These are phyloP conservation scores for Calephelis virginiensis DNA, from an alignment of 1,140 invertebrate genomes.

Conservation along the genomic window DNA sequence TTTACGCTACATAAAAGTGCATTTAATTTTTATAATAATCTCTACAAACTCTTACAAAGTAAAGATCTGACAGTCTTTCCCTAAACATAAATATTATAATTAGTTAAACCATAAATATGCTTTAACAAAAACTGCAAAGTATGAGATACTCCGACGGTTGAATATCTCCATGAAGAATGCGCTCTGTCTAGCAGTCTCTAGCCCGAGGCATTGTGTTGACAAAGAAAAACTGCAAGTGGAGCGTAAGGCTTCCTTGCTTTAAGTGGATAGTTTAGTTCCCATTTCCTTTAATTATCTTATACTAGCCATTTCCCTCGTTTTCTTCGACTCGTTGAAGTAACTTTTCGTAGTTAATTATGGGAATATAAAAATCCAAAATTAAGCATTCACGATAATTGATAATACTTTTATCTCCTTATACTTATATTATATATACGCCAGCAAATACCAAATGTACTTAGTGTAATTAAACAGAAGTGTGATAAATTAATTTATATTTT, in stretches of 20 bases:
- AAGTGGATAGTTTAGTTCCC: background rate
- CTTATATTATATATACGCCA: too few relatives aligned
- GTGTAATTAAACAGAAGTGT: too few relatives aligned
- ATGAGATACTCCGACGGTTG: background rate
- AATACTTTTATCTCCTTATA: too few relatives aligned
- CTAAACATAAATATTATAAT: background rate
- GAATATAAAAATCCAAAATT: too few relatives aligned
- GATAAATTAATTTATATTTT: too few relatives aligned
- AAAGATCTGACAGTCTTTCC: background rate
- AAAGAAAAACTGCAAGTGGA: slow-evolving; percentile 40
- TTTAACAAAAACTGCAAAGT: background rate
- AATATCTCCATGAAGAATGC: slow-evolving; percentile 29
- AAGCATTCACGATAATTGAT: too few relatives aligned
- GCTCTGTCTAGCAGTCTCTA: slow-evolving; percentile 26
- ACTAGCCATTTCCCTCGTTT: too few relatives aligned
- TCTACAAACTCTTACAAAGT: background rate
- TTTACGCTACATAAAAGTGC: too few relatives aligned
- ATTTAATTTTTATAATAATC: background rate
- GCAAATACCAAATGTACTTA: too few relatives aligned
- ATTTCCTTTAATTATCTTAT: too few relatives aligned
- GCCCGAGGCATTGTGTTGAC: slow-evolving; percentile 35
- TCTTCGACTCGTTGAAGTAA: too few relatives aligned
- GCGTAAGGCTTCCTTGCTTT: slow-evolving; percentile 19
- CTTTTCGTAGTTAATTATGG: too few relatives aligned
- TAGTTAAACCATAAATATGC: background rate